These are phyloP conservation scores for Calcarius lapponicus DNA, from an alignment of 2,797 vertebrate genomes.

Conservation along the genomic window DNA sequence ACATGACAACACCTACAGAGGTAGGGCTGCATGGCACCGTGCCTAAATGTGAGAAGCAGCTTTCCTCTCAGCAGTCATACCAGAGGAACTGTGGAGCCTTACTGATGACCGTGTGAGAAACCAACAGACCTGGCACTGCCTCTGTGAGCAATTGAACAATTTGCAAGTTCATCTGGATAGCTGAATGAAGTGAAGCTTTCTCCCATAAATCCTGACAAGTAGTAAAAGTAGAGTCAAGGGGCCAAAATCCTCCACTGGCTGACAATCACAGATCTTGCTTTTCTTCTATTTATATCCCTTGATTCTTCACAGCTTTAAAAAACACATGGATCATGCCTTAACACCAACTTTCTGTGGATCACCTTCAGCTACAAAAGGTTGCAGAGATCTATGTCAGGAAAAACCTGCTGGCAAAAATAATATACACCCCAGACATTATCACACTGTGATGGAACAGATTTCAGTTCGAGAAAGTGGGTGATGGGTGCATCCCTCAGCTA, in stretches of 20 bases:
- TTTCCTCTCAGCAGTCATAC: neutral
- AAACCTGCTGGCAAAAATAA: neutral
- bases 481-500: neutral
- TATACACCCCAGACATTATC: neutral
- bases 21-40: neutral
- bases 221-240: neutral
- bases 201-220: neutral
- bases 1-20: neutral
- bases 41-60: neutral
- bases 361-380: neutral
- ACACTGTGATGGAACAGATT: neutral
- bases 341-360: neutral
- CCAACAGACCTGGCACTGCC: neutral
- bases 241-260: neutral
- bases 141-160: neutral
- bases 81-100: neutral
- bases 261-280: neutral
- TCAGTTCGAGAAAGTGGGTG: neutral
- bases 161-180: neutral
- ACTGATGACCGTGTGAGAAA: neutral
- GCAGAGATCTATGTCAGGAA: neutral
- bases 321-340: neutral
- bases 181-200: neutral
- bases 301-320: neutral
- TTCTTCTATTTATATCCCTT: neutral